Conservation (phyloP, 2,797 vertebrate genomes). For the Echiichthys vipera region DNA sequence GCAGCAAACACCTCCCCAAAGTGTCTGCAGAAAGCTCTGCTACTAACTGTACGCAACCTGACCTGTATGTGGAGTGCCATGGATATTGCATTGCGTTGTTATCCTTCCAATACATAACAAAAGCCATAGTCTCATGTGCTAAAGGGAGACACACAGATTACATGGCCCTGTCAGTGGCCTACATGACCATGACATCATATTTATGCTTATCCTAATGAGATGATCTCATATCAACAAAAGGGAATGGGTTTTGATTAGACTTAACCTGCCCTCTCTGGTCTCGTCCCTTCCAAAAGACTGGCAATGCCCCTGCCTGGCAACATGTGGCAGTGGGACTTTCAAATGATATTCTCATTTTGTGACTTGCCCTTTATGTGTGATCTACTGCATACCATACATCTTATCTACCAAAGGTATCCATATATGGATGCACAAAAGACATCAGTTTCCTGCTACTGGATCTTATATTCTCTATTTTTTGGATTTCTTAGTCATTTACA, state of each 20-base stretch:
- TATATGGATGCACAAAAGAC: too few relatives aligned
- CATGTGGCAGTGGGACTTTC: neutral
- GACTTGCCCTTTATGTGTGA: neutral
- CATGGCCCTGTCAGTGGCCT: constrained; percentile 29
- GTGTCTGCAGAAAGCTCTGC: constrained; percentile 16
- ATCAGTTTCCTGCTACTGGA: too few relatives aligned
- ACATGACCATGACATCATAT: constrained; percentile 45
- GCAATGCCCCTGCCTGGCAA: neutral
- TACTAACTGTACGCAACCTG: neutral
- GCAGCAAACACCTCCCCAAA: constrained; percentile 27
- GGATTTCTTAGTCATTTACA: too few relatives aligned
- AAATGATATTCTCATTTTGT: neutral
- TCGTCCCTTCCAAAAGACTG: neutral
- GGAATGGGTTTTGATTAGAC: constrained; percentile 21
- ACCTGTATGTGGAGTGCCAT: neutral
- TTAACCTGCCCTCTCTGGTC: constrained; percentile 14
- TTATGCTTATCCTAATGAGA: constrained; percentile 38
- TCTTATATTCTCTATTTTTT: too few relatives aligned
- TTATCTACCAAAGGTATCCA: neutral
- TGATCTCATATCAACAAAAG: constrained; percentile 32
- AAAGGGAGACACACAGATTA: constrained; percentile 46
- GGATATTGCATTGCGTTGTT: neutral
- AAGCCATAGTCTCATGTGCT: neutral
- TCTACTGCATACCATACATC: neutral
- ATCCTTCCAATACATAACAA: constrained; percentile 30